phyloP scores from a whole-genome alignment of 2,113 vertebrate genomes.

The Sterrhoptilus dennistouni region DNA sequence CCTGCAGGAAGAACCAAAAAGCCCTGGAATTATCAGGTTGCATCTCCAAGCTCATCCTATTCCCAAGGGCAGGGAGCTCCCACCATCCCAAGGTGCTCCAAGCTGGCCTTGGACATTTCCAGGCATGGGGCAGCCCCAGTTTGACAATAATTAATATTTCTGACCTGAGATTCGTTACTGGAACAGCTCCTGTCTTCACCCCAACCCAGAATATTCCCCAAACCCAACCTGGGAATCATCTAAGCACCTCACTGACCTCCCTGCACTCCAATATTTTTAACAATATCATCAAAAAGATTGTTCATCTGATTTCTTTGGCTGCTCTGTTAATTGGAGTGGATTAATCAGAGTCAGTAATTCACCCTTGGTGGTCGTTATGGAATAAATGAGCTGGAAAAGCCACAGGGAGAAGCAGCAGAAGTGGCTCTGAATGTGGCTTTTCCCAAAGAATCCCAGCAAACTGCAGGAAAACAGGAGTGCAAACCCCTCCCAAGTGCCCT shows the following conservation, averaged over 20 bases:
- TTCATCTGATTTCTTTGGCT: neutral
- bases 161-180: too few species aligned
- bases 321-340: neutral
- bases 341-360: neutral
- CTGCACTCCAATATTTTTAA: neutral
- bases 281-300: neutral
- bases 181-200: neutral
- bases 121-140: too few species aligned
- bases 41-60: neutral
- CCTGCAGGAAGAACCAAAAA: neutral
- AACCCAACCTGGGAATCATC: accelerated
- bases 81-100: neutral
- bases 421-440: neutral
- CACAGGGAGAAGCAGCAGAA: neutral
- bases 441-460: neutral
- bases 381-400: neutral
- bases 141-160: neutral
- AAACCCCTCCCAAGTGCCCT: neutral
- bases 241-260: neutral
- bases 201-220: neutral
- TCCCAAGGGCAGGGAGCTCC: neutral
- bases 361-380: neutral
- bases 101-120: neutral
- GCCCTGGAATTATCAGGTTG: neutral
- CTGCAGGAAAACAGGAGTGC: neutral